Conservation (phyloP, 2,888 invertebrate species). For the Aspidiotus rigidus region DNA sequence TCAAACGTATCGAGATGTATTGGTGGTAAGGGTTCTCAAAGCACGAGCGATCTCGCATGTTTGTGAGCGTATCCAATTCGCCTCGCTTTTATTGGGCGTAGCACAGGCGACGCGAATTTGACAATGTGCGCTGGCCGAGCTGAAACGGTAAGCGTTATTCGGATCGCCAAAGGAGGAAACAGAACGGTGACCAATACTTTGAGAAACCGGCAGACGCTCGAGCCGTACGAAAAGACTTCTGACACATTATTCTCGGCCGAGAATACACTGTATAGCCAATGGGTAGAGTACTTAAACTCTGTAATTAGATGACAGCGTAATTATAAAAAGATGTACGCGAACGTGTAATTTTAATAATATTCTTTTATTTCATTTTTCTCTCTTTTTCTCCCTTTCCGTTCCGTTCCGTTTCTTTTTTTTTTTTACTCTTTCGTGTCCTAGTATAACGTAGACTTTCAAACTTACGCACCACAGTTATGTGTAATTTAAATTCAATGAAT, state of each 20-base stretch:
- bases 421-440: neutral
- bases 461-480: neutral
- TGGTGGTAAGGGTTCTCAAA: neutral
- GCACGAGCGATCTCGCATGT: neutral
- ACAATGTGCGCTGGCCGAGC: neutral
- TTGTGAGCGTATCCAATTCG: too few relatives aligned
- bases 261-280: constrained; percentile 21
- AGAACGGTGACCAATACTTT: neutral
- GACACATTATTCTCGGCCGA: neutral
- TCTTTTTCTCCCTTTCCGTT: neutral
- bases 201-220: neutral
- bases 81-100: too few relatives aligned
- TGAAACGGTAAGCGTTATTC: too few relatives aligned
- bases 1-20: neutral
- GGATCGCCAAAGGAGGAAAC: too few relatives aligned
- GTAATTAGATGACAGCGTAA: constrained; percentile 34
- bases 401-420: neutral
- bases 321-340: constrained; percentile 31
- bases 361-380: neutral
- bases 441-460: too few relatives aligned
- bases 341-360: constrained; percentile 4
- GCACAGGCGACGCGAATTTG: neutral
- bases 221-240: neutral
- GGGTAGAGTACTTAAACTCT: constrained; percentile 24
- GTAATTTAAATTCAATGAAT: constrained; percentile 4